These are phyloP conservation scores for Morinoia aosen DNA, from an alignment of 2,888 invertebrate genomes.

Conservation along the genomic window DNA sequence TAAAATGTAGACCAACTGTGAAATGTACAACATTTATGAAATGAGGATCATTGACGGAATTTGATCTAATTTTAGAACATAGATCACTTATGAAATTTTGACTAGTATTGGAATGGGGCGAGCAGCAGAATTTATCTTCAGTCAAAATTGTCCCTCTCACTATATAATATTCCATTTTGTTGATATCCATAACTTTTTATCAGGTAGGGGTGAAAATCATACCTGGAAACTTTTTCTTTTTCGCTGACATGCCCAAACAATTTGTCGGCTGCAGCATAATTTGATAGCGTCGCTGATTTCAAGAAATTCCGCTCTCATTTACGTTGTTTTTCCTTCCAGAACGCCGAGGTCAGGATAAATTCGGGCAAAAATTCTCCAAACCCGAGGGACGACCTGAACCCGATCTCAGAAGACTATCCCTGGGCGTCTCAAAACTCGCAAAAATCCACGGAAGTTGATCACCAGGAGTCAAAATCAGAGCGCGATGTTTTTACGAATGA, in stretches of 20 bases:
- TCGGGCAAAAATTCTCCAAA: not conserved
- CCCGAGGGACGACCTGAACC: not conserved
- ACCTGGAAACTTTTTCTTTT: not conserved
- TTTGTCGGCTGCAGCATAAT: not conserved
- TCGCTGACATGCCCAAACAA: not conserved
- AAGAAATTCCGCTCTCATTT: not conserved
- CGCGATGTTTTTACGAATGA: conserved; percentile 11
- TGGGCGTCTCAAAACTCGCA: not conserved
- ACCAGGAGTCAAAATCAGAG: not conserved
- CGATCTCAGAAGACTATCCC: conserved; percentile 24
- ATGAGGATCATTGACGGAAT: too few species aligned
- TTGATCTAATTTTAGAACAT: too few species aligned
- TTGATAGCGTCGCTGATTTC: not conserved
- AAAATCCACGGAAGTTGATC: conserved; percentile 18
- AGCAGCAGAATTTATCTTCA: too few species aligned
- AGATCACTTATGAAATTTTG: too few species aligned
- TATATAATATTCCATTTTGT: not conserved
- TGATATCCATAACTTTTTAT: not conserved
- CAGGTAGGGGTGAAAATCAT: not conserved
- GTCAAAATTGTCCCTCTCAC: too few species aligned
- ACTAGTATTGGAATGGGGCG: too few species aligned
- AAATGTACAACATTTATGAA: too few species aligned
- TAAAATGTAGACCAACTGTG: too few species aligned
- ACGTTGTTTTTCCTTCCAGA: not conserved
- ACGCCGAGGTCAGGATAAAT: not conserved